Percentiles rank a stretch among this genome's conserved stretches.
Conservation (phyloP, 2,113 vertebrate genomes). For the Perccottus glenii region DNA sequence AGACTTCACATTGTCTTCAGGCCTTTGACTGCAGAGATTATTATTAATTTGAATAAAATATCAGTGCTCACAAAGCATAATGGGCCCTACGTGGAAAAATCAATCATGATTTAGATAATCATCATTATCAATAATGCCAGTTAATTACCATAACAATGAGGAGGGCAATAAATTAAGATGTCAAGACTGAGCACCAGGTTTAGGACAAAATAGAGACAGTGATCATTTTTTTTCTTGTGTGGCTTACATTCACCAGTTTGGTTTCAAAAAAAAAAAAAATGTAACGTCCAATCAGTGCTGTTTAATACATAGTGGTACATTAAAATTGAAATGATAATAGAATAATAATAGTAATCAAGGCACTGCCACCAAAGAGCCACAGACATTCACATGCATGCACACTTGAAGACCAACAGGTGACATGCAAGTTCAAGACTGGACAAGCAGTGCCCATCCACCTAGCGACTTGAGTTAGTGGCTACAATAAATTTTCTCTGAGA, state of each 20-base stretch:
- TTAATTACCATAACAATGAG: slow-evolving; percentile 81
- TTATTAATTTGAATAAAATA: slow-evolving; percentile 77
- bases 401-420: slow-evolving; percentile 14
- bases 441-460: slow-evolving; percentile 50
- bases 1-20: slow-evolving; percentile 64
- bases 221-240: slow-evolving; percentile 37
- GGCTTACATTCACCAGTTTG: slow-evolving; percentile 36
- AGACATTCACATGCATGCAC: slow-evolving; percentile 40
- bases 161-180: slow-evolving; percentile 73
- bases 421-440: slow-evolving; percentile 46
- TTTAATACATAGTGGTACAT: background rate
- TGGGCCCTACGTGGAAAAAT: slow-evolving; percentile 73
- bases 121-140: slow-evolving; percentile 80
- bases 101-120: slow-evolving; percentile 76
- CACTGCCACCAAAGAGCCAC: slow-evolving; percentile 2
- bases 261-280: slow-evolving; percentile 36
- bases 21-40: slow-evolving; percentile 66
- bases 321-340: no score
- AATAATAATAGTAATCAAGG: background rate
- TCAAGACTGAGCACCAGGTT: slow-evolving; percentile 62
- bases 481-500: slow-evolving; percentile 9
- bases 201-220: slow-evolving; percentile 36
- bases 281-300: background rate
- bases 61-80: slow-evolving; percentile 72
- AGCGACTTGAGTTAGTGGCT: slow-evolving; percentile 48